These are phyloP conservation scores for Hermaeophaga mercurialis DNA, from an alignment of 2,888 invertebrate genomes.

Conservation along the genomic window DNA sequence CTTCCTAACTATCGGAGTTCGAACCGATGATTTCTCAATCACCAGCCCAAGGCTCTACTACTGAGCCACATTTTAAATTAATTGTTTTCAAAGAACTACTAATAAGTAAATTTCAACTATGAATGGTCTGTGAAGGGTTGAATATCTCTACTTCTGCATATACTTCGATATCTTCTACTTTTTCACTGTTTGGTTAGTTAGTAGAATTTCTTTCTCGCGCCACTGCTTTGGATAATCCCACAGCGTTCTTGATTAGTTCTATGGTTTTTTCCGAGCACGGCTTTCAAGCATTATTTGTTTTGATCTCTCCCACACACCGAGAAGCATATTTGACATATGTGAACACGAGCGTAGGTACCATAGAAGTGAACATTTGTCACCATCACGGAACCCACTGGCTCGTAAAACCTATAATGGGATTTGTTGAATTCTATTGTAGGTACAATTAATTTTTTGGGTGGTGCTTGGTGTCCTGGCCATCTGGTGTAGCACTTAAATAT, in stretches of 20 bases:
- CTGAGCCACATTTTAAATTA: no score
- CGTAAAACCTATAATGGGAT: constrained; percentile 16
- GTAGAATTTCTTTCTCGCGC: neutral
- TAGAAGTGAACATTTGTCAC: constrained; percentile 13
- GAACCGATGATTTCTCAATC: no score
- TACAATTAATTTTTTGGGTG: constrained; percentile 3
- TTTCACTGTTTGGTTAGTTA: no score
- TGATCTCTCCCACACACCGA: constrained; percentile 18
- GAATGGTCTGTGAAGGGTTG: no score
- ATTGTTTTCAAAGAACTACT: no score
- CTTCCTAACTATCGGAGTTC: no score
- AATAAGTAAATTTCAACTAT: no score
- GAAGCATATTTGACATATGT: constrained; percentile 8
- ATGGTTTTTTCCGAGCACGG: constrained; percentile 12
- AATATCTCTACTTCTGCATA: no score
- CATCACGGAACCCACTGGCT: constrained; percentile 13
- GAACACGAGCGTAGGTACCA: constrained; percentile 11
- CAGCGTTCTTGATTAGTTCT: constrained; percentile 20
- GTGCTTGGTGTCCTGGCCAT: neutral
- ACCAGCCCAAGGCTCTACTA: no score
- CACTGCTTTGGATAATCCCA: constrained; percentile 15
- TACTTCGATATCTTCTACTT: no score
- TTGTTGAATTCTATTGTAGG: constrained; percentile 3
- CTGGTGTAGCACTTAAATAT: no score
- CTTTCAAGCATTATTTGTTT: constrained; percentile 16